phyloP scores from a whole-genome alignment of 2,113 vertebrate genomes.

The Anseranas semipalmata region DNA sequence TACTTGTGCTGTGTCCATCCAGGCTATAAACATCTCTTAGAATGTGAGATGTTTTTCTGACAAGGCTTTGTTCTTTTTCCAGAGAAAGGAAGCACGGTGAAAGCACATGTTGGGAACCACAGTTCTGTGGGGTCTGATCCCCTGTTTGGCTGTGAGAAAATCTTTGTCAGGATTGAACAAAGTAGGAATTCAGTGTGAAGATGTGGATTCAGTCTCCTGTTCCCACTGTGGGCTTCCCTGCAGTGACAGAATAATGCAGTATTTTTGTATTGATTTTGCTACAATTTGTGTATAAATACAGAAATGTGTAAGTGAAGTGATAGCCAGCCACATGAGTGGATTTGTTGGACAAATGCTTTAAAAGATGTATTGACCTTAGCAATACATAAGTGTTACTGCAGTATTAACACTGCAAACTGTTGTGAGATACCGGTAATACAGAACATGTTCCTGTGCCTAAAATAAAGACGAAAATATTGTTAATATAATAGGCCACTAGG shows the following conservation, averaged over 20 bases:
- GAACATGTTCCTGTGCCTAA: background rate
- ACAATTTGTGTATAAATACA: background rate
- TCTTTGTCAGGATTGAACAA: background rate
- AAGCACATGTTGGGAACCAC: background rate
- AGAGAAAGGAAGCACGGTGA: background rate
- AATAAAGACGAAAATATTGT: background rate
- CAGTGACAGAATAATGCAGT: background rate
- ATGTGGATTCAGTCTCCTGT: background rate
- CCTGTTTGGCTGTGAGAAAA: background rate
- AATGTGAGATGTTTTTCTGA: background rate
- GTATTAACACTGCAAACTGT: background rate
- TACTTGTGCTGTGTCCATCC: background rate
- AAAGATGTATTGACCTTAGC: background rate
- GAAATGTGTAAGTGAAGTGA: background rate
- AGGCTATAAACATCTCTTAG: background rate
- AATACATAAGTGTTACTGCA: background rate
- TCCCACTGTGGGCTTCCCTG: background rate
- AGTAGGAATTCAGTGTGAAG: background rate
- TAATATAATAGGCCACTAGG: conserved; percentile 59
- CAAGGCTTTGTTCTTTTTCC: background rate
- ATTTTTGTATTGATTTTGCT: background rate
- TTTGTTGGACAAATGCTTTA: background rate
- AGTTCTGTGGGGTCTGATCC: background rate
- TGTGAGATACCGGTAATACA: background rate
- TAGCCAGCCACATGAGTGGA: background rate